phyloP scores from a whole-genome alignment of 2,797 vertebrate species.

The Gorsachius magnificus region DNA sequence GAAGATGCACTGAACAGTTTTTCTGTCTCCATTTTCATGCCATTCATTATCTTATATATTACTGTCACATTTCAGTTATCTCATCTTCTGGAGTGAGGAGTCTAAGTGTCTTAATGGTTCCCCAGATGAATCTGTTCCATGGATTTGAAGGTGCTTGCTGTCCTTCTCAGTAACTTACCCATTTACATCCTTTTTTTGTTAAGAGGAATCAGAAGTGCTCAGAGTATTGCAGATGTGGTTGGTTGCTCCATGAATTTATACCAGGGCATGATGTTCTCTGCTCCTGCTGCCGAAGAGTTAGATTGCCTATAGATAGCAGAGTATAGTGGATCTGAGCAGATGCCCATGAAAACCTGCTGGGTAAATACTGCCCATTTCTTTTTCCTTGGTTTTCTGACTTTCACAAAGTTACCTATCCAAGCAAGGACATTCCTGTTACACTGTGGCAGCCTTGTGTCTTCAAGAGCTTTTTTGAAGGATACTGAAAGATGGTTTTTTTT shows the following conservation, averaged over 20 bases:
- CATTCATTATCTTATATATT: neutral
- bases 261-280: neutral
- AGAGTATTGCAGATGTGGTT: neutral
- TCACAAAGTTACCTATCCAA: neutral
- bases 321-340: neutral
- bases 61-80: neutral
- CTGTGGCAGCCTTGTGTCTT: neutral
- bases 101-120: neutral
- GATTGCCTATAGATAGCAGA: neutral
- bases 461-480: neutral
- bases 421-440: neutral
- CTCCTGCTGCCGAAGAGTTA: neutral
- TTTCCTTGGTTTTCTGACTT: neutral
- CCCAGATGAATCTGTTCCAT: neutral
- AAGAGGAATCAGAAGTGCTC: neutral
- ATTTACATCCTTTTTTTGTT: neutral
- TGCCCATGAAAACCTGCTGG: neutral
- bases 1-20: neutral
- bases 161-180: neutral
- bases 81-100: neutral
- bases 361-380: neutral
- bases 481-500: neutral
- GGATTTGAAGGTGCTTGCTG: neutral
- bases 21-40: neutral
- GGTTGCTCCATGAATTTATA: neutral